Base-by-base conservation (phyloP, 2,888 invertebrate species). In the Tipula confusa region DNA sequence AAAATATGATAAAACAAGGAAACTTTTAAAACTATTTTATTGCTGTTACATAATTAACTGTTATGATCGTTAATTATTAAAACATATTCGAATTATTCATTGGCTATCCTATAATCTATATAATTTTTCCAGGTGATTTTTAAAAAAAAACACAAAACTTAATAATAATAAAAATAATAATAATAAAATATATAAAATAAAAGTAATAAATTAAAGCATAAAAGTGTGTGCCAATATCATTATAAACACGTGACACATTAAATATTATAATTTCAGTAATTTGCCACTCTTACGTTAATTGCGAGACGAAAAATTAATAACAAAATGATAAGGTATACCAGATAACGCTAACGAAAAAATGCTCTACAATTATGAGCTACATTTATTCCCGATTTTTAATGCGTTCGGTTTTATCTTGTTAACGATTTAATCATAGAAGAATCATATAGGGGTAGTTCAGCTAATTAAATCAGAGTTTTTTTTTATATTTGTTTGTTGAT, bases 141-240 rank as follows among this genome's bases (percentile, higher is more conserved):
- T 28, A 79, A 24, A 28, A 79, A 24, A 28, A 29, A 80, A 29
- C 9, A 79, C 5, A 48, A 48, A 48, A 79, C 29, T 33, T 24
- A 83, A 43, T 29, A 82, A 29, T 38, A 33, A 33, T 33, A 82
- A n/a, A n/a, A n/a, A 33, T 82, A 33, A 15, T 82, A 82, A 43
- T 83, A 83, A 83, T 83, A 83, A 48, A 43, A 29, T 43, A 43
- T n/a, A 36, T 24, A 48, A 83, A 83, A 43, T 43, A 29, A 43
- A 31, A 38, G 80, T 29, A 79, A 79, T 15, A 24, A 83, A 83
- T 28, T 1, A 84, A 85, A 64, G 64, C 64, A 24, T 64, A 64
- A 64, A 64, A 86, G 86, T 86, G 86, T 86, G 86, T 86, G 86
- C 86, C 86, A 86, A 86, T 86, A 86, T 86, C 85, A 86, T 84